Base-by-base conservation (phyloP, 2,797 vertebrate species). In the Clarias laeviceps region DNA sequence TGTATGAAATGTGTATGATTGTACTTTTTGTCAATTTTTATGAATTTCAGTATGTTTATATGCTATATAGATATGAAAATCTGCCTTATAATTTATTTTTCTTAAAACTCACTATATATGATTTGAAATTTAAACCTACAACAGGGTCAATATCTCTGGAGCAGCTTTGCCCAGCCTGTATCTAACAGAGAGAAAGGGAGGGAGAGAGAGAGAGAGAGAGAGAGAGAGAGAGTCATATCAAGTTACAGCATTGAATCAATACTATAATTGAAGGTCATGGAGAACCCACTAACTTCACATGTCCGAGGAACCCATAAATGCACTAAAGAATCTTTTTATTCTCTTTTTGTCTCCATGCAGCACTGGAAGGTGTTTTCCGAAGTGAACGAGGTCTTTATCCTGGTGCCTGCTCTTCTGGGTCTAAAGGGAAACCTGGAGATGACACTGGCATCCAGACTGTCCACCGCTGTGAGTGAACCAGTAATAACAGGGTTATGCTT, bases 361-460 rank as follows among this genome's bases (percentile, higher is more conserved):
- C 97, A 99, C 92, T 99, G 98, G 98, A 96, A 96, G 0, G 98
- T 99, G 90, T 99, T 99, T 89, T 97, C 95, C 2, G 94, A 97
- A 50, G 97, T 99, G 91, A 97, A 97, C 0, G 97, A 99, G 93
- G 97, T 99, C 34, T 99, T 99, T 89, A 99, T 99, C 93, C 91
- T 99, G 72, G 98, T 99, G 22, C 98, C 98, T 50, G 98, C 98
- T 0, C 92, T 99, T 34, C 95, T 99, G 89, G 98, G 98, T 0
- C 96, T 99, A 69, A 99, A 99, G 93, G 98, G 98, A 62, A 99
- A 99, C 95, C 94, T 99, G 88, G 98, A 99, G 93, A 99, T 99
- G 98, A 99, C 98, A 0, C 92, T 99, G 91, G 98, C 98, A 0
- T 99, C 98, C 8, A 96, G 98, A 85, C 96, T 99, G n/a, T 99